phyloP scores from a whole-genome alignment of 1,140 invertebrate species.

The Drosophila baimaii region DNA sequence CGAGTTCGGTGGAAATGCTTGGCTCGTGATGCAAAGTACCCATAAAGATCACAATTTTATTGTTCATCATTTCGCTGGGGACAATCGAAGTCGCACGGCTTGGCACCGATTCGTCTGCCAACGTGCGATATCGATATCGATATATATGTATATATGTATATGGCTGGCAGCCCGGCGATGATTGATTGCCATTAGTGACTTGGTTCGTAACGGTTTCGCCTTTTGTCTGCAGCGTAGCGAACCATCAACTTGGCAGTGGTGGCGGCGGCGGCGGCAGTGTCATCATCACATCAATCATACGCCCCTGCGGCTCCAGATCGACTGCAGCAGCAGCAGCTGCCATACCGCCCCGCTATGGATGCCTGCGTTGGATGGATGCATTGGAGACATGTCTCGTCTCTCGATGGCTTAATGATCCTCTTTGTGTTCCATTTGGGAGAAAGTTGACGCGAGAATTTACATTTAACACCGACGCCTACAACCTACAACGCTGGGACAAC shows the following conservation, averaged over 20 bases:
- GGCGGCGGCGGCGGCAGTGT: conserved; percentile 13
- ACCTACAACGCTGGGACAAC: background rate
- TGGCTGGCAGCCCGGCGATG: conserved; percentile 44
- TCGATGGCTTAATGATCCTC: conserved; percentile 19
- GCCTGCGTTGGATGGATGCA: conserved; percentile 26
- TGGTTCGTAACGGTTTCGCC: conserved; percentile 57
- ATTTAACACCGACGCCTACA: conserved; percentile 18
- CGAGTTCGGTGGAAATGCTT: conserved; percentile 18
- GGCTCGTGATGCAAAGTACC: conserved; percentile 35
- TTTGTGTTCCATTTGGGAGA: conserved; percentile 34
- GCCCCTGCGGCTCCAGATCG: conserved; percentile 48
- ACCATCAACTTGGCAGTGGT: conserved; percentile 40
- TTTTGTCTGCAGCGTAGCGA: conserved; percentile 48
- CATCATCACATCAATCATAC: conserved; percentile 75
- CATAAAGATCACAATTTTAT: conserved; percentile 71
- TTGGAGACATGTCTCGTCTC: conserved; percentile 29
- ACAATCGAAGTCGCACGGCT: conserved; percentile 28
- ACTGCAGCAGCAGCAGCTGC: conserved; percentile 31
- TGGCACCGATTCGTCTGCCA: conserved; percentile 77
- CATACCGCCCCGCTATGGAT: background rate
- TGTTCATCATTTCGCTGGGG: conserved; percentile 42
- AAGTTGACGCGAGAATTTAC: conserved; percentile 34
- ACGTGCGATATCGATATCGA: conserved; percentile 45
- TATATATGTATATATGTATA: no score
- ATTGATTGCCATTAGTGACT: conserved; percentile 68